Evolutionary conservation across 2,797 vertebrate species (phyloP).

Genomic region (Luscinia megarhynchos): DNA sequence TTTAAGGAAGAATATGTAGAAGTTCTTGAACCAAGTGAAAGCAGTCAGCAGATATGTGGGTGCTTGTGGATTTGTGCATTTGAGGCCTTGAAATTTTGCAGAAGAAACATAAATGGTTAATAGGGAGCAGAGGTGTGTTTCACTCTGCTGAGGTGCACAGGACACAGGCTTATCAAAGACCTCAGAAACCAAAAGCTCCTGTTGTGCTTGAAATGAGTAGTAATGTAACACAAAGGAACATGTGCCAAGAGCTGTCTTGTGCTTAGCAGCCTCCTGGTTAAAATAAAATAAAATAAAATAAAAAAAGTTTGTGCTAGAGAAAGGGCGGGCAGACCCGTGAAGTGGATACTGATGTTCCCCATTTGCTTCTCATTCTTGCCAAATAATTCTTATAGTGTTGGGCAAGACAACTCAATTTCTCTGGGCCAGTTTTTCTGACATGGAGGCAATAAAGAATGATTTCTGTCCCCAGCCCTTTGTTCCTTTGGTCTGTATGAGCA

Average conservation of each 20-base stretch:
- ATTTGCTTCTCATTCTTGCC: not conserved
- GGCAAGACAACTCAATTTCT: constrained; percentile 24
- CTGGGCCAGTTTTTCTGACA: not conserved
- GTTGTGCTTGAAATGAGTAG: not conserved
- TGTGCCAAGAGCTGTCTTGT: not conserved
- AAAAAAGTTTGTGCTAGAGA: not conserved
- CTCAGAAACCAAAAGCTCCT: not conserved
- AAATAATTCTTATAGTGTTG: not conserved
- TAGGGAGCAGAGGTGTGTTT: not conserved
- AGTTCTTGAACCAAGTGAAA: not conserved
- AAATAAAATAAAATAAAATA: not conserved
- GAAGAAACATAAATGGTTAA: not conserved
- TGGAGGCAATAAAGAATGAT: not conserved
- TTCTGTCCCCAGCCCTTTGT: not conserved
- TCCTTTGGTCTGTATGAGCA: not conserved
- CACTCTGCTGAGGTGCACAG: not conserved
- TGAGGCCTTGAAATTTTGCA: not conserved
- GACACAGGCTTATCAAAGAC: not conserved
- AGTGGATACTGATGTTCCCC: not conserved
- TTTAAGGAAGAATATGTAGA: not conserved
- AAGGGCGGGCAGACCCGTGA: rapidly evolving
- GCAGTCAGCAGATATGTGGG: not conserved
- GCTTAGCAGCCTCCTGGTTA: not conserved
- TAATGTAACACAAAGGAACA: not conserved
- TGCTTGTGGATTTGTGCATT: not conserved